Evolutionary conservation across 2,797 vertebrate species (phyloP).

Genomic region (Crax fasciolata): DNA sequence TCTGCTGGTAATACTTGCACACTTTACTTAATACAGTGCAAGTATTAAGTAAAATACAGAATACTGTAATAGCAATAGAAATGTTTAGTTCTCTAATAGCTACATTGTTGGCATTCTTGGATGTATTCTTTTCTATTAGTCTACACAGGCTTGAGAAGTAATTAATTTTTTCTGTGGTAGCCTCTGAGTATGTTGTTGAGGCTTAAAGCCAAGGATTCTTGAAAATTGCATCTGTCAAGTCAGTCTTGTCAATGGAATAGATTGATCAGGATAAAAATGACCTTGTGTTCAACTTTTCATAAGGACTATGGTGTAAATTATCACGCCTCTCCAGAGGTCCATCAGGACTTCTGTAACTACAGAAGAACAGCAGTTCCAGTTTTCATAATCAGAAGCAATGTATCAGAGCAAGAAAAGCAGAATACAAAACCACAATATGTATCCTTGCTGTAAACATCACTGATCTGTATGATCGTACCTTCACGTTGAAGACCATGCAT

Average conservation of each 20-base stretch:
- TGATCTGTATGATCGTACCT: not conserved
- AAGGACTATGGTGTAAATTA: not conserved
- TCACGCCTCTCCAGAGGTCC: not conserved
- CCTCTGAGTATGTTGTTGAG: fast-evolving
- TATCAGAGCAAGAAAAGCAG: not conserved
- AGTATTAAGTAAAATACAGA: not conserved
- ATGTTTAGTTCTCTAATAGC: not conserved
- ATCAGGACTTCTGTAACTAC: not conserved
- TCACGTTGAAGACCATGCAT: not conserved
- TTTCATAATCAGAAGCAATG: not conserved
- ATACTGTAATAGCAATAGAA: not conserved
- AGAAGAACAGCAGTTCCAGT: not conserved
- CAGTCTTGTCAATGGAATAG: not conserved
- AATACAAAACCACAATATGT: not conserved
- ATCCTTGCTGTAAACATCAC: not conserved
- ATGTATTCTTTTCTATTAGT: not conserved
- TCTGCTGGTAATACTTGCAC: not conserved
- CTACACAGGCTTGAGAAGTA: not conserved
- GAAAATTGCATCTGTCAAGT: not conserved
- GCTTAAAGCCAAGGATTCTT: not conserved
- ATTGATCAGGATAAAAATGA: not conserved
- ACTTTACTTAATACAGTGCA: not conserved
- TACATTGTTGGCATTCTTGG: not conserved
- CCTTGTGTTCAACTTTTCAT: not conserved
- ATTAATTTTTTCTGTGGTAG: not conserved